A percentile compares a stretch with the other conserved stretches of the same genome.
Conservation (phyloP, 2,797 vertebrate species). For the Falco berigora region DNA sequence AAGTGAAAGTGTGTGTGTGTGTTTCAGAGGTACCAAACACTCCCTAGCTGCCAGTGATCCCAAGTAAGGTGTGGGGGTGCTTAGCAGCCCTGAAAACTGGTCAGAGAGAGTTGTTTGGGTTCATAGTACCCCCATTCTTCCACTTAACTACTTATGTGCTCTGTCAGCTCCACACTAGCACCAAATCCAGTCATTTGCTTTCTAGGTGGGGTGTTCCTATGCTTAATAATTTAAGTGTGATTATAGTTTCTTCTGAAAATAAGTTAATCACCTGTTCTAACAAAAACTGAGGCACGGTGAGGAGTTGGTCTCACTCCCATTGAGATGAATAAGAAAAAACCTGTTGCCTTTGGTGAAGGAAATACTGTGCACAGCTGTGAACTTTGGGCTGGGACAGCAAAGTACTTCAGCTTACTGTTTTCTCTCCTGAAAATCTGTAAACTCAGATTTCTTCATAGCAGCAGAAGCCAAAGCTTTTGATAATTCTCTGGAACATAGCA, state of each 20-base stretch:
- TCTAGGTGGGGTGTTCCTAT: neutral
- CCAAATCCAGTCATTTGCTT: neutral
- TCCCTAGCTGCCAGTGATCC: neutral
- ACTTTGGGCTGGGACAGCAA: neutral
- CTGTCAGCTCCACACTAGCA: neutral
- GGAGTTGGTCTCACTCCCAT: neutral
- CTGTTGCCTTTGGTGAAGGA: neutral
- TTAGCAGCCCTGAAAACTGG: neutral
- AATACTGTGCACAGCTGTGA: neutral
- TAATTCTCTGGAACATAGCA: neutral
- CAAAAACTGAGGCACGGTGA: neutral
- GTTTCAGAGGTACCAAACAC: neutral
- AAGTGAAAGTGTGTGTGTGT: neutral
- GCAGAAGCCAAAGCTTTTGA: neutral
- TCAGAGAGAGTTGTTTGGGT: neutral
- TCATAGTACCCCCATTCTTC: neutral
- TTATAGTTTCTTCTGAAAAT: neutral
- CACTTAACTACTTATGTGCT: neutral
- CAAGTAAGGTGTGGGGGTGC: neutral
- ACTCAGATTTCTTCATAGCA: neutral
- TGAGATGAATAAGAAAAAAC: neutral
- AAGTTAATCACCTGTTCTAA: neutral
- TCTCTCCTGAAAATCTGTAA: neutral
- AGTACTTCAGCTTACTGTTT: neutral
- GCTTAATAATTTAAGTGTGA: neutral